Percentiles rank a stretch among this genome's conserved stretches.
These are phyloP conservation scores for Acrobasis consociella DNA, from an alignment of 2,888 invertebrate species.

Conservation along the genomic window DNA sequence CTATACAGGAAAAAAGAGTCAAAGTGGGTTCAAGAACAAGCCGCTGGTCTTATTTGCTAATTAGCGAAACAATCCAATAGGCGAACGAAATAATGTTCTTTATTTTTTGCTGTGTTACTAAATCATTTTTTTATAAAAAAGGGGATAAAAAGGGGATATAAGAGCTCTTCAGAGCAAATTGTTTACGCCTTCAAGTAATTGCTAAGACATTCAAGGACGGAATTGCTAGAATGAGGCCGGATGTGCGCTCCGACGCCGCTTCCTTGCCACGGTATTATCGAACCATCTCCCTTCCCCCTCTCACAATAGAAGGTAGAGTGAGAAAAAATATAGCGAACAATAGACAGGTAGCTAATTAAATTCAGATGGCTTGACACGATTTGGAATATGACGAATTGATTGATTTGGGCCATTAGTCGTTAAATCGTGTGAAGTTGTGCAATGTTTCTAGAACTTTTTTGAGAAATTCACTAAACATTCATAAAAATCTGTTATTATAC, in stretches of 20 bases:
- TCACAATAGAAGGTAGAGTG: conserved; percentile 37
- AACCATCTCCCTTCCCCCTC: conserved; percentile 40
- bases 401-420: conserved; percentile 45
- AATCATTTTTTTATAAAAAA: neutral
- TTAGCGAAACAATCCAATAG: too few relatives aligned
- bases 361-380: conserved; percentile 62
- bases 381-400: conserved; percentile 54
- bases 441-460: neutral
- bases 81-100: too few relatives aligned
- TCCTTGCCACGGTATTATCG: conserved; percentile 47
- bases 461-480: neutral
- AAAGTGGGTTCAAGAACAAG: too few relatives aligned
- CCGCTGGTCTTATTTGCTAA: too few relatives aligned
- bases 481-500: too few relatives aligned
- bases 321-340: conserved; percentile 30
- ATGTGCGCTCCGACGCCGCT: conserved; percentile 68
- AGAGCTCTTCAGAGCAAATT: conserved; percentile 39
- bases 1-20: too few relatives aligned
- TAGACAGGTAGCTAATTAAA: conserved; percentile 71
- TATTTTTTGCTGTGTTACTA: neutral
- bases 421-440: too few relatives aligned
- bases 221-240: conserved; percentile 59
- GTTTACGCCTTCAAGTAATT: conserved; percentile 59
- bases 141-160: too few relatives aligned
- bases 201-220: conserved; percentile 56